Percentiles rank a stretch among this genome's conserved stretches.
Conservation (phyloP, 2,888 invertebrate genomes). For the Luperina testacea region DNA sequence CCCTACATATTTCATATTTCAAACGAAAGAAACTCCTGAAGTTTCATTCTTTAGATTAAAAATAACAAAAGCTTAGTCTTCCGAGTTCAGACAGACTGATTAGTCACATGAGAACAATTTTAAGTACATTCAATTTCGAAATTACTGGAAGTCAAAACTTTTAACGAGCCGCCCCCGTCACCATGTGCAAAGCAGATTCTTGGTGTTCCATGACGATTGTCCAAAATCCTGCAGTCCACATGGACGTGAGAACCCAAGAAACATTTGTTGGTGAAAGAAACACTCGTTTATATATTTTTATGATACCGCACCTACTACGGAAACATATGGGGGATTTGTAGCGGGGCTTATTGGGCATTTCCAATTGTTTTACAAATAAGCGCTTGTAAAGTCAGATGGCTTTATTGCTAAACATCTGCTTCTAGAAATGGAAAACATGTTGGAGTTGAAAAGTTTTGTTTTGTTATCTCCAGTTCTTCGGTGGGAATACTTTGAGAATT, state of each 20-base stretch:
- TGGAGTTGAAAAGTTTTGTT: constrained; percentile 6
- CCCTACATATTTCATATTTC: constrained; percentile 43
- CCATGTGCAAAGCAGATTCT: constrained; percentile 88
- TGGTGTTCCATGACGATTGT: constrained; percentile 74
- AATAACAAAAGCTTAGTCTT: constrained; percentile 40
- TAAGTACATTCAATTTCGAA: constrained; percentile 64
- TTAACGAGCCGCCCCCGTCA: constrained; percentile 76
- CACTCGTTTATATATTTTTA: constrained; percentile 75
- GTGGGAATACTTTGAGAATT: constrained; percentile 3
- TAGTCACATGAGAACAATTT: constrained; percentile 57
- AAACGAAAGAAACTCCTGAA: constrained; percentile 5
- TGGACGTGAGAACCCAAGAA: constrained; percentile 84
- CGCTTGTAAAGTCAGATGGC: constrained; percentile 70
- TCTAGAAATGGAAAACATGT: constrained; percentile 55
- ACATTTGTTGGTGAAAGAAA: constrained; percentile 81
- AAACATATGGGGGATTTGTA: constrained; percentile 64
- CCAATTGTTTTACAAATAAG: constrained; percentile 74
- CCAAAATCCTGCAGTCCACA: constrained; percentile 87
- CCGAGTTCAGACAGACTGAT: constrained; percentile 31
- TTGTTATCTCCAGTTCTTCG: not conserved
- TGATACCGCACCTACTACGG: constrained; percentile 61
- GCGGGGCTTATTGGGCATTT: constrained; percentile 60
- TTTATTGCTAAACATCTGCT: constrained; percentile 74
- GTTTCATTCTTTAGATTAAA: constrained; percentile 28
- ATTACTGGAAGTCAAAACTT: constrained; percentile 83